These are phyloP conservation scores for Perca flavescens DNA, from an alignment of 2,113 vertebrate genomes.

Conservation along the genomic window DNA sequence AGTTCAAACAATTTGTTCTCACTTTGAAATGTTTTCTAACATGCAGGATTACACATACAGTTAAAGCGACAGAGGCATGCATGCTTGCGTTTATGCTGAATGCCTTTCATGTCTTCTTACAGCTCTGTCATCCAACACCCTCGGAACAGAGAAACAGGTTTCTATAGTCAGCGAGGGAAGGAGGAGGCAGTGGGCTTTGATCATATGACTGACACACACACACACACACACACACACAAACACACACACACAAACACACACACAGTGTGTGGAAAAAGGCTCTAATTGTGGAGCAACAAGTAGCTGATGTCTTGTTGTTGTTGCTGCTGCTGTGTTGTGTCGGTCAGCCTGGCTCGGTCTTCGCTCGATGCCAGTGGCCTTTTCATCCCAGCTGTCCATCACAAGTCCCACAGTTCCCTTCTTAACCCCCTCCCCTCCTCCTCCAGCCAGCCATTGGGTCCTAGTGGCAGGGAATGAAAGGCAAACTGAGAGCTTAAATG, in stretches of 20 bases:
- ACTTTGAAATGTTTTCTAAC: conserved; percentile 33
- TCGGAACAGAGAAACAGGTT: conserved; percentile 23
- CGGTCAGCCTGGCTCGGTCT: conserved; percentile 30
- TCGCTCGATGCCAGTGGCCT: conserved; percentile 38
- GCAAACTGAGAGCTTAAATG: conserved; percentile 66
- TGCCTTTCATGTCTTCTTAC: conserved; percentile 41
- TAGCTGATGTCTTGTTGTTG: background rate
- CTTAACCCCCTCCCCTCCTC: background rate
- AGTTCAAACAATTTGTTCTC: conserved; percentile 34
- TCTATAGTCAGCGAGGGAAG: conserved; percentile 24
- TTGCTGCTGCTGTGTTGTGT: background rate
- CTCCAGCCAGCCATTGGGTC: conserved; percentile 42
- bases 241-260: conserved; percentile 20
- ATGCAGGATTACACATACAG: conserved; percentile 29
- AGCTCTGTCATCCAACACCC: conserved; percentile 48
- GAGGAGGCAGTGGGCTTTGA: conserved; percentile 56
- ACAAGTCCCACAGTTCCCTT: conserved; percentile 46
- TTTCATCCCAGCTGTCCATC: conserved; percentile 74
- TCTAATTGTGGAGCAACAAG: conserved; percentile 40
- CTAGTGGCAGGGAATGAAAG: conserved; percentile 70
- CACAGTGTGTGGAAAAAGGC: conserved; percentile 43
- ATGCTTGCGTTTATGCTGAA: conserved; percentile 35
- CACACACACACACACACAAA: conserved; percentile 13
- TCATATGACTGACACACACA: conserved; percentile 44
- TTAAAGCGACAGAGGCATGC: conserved; percentile 5